A percentile compares a stretch with the other conserved stretches of the same genome.
These are phyloP conservation scores for Branchipolynoe longqiensis DNA, from an alignment of 2,888 invertebrate species.

Conservation along the genomic window DNA sequence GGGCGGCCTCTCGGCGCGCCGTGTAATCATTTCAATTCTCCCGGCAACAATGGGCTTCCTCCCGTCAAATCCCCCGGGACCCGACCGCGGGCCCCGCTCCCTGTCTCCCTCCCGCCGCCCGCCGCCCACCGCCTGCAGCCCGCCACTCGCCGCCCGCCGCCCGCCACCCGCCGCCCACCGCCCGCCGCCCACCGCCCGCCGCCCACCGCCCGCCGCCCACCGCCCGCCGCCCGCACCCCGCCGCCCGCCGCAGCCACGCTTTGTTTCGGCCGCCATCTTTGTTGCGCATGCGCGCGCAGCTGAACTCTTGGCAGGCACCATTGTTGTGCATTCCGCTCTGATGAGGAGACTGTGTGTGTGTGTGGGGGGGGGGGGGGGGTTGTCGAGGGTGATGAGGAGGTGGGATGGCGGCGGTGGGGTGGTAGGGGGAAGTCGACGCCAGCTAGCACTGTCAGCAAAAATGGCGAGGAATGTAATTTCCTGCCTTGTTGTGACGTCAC, in stretches of 20 bases:
- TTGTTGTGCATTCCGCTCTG: not conserved
- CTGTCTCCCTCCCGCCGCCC: no score
- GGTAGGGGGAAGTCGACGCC: not conserved
- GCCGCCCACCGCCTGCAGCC: no score
- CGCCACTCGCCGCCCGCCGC: no score
- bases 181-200: no score
- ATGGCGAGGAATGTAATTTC: constrained; percentile 8
- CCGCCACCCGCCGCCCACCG: no score
- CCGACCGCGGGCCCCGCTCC: not conserved
- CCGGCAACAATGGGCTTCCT: constrained; percentile 21
- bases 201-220: no score
- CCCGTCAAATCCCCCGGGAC: constrained; percentile 2
- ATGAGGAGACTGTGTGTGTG: not conserved
- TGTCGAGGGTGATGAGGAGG: not conserved
- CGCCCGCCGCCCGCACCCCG: no score
- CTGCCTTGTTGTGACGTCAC: constrained; percentile 10
- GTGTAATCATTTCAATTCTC: constrained; percentile 54
- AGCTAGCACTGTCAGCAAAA: no score
- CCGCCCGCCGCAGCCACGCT: constrained; percentile 18
- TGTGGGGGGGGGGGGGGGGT: not conserved
- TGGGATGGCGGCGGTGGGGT: not conserved
- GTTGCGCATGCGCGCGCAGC: not conserved
- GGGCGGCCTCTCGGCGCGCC: constrained; percentile 7
- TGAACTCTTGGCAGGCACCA: not conserved
- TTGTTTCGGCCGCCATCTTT: constrained; percentile 39